A percentile compares a stretch with the other conserved stretches of the same genome.
Evolutionary conservation across 2,888 invertebrate genomes (phyloP).

Genomic region (Pachliopta kotzebuea): DNA sequence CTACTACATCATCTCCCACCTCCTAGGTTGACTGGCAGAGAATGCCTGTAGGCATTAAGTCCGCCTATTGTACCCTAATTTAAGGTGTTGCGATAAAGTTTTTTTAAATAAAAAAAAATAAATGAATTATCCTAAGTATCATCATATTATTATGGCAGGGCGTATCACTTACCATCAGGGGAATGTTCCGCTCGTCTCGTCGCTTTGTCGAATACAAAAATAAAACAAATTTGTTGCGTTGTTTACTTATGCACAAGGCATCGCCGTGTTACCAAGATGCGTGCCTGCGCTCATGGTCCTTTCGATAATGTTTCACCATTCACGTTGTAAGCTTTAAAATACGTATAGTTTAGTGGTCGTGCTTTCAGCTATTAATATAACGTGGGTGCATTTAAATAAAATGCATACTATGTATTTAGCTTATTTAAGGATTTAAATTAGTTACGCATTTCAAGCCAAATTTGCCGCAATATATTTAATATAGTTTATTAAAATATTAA

Average conservation of each 20-base stretch:
- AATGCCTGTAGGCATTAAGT: too few species aligned
- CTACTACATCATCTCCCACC: too few species aligned
- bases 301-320: slow-evolving; percentile 8
- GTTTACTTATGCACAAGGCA: slow-evolving; percentile 24
- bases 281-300: slow-evolving; percentile 9
- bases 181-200: not conserved
- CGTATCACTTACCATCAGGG: not conserved
- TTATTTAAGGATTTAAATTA: not conserved
- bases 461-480: too few species aligned
- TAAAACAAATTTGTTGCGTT: slow-evolving; percentile 12
- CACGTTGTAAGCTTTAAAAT: slow-evolving; percentile 18
- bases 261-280: slow-evolving; percentile 9
- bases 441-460: too few species aligned
- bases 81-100: too few species aligned
- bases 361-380: slow-evolving; percentile 21
- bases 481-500: too few species aligned
- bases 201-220: not conserved
- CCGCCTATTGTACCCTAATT: too few species aligned
- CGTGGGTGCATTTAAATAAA: not conserved
- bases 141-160: too few species aligned
- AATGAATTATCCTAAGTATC: too few species aligned
- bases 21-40: too few species aligned
- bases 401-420: not conserved
- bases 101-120: too few species aligned
- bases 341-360: slow-evolving; percentile 20